These are phyloP conservation scores for Trisateles emortualis DNA, from an alignment of 2,888 invertebrate species.

Conservation along the genomic window DNA sequence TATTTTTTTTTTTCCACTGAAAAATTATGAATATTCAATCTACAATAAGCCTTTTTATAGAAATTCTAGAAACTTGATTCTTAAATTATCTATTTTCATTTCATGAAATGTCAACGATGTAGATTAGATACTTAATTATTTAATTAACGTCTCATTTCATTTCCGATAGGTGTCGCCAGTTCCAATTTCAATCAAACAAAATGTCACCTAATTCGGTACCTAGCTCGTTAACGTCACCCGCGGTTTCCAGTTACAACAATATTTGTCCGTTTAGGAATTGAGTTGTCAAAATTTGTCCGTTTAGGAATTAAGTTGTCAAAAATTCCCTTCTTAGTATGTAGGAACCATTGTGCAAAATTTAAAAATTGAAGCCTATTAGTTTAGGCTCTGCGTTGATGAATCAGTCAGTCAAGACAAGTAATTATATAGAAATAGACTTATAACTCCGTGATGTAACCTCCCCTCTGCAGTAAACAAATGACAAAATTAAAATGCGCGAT, in stretches of 20 bases:
- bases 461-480: constrained; percentile 34
- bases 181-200: constrained; percentile 31
- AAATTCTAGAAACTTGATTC: constrained; percentile 2
- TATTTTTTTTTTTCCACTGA: not conserved
- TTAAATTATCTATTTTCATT: constrained; percentile 24
- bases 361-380: no score
- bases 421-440: constrained; percentile 25
- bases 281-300: no score
- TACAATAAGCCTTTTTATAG: not conserved
- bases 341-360: no score
- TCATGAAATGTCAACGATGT: constrained; percentile 15
- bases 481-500: constrained; percentile 26
- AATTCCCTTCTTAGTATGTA: no score
- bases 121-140: constrained; percentile 24
- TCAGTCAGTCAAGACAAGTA: no score
- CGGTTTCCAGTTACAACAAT: constrained; percentile 18
- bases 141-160: constrained; percentile 18
- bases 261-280: no score
- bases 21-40: not conserved
- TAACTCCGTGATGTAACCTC: constrained; percentile 22
- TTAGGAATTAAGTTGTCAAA: no score
- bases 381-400: no score
- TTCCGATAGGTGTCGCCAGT: constrained; percentile 35
- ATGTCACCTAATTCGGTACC: constrained; percentile 23
- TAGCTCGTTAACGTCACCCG: constrained; percentile 24